Percentiles rank a stretch among this genome's conserved stretches.
Evolutionary conservation across 2,797 vertebrate species (phyloP).

Genomic region (Schizopygopsis pylzovi): DNA sequence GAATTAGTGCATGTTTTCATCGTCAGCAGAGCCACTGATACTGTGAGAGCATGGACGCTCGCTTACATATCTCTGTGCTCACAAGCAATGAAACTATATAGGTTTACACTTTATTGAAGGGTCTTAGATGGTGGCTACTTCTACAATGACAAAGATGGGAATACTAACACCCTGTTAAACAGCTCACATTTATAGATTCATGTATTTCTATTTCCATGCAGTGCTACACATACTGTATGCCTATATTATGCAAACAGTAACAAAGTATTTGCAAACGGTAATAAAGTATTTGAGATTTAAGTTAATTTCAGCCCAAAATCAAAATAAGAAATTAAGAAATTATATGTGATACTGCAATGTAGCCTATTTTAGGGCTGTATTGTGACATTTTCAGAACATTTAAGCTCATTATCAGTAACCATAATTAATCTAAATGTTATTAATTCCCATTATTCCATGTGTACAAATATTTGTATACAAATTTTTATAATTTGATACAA

Average conservation of each 20-base stretch:
- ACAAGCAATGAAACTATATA: constrained; percentile 23
- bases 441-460: background rate
- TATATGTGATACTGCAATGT: background rate
- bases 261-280: background rate
- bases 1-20: constrained; percentile 70
- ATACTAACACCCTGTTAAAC: constrained; percentile 27
- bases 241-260: background rate
- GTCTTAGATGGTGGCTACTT: background rate
- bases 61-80: constrained; percentile 9
- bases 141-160: constrained; percentile 27
- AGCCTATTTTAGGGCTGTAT: background rate
- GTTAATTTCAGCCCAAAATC: background rate
- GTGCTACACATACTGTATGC: background rate
- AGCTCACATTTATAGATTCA: constrained; percentile 7
- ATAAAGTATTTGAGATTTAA: background rate
- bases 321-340: background rate
- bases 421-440: background rate
- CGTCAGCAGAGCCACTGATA: constrained; percentile 63
- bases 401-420: background rate
- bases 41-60: constrained; percentile 9
- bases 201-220: constrained; percentile 13
- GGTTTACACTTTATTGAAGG: constrained; percentile 8
- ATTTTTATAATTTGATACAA: background rate
- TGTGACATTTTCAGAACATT: background rate
- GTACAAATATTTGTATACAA: background rate